Evolutionary conservation across 64 coral and sea anemone species (phyloP), one percentile per base, ranked within the genome.

Genomic region (Actinia tenebrosa): DNA sequence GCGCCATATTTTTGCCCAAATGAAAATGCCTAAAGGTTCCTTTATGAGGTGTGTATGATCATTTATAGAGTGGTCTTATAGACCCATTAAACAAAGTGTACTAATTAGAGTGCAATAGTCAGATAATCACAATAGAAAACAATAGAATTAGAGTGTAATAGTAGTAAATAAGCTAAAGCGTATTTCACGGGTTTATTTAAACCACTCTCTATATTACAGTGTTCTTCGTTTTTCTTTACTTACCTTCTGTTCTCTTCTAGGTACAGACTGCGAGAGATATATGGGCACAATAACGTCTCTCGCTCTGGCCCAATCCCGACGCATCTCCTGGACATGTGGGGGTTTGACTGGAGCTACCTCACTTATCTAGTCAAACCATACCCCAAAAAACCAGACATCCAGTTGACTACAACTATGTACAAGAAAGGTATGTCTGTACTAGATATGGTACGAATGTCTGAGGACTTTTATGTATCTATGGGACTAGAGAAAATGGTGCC

Each of bases 381-480:
- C 53, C 79, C 79, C 22, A 19, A 16, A 8, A 53, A 15, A 50
- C 3, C 44, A 3, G 79, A 50, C 7, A 50, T 81, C n/a, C 79
- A 81, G 44, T 10, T 81, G 43, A 81, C 79, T 18, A 14, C 45
- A 0, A 45, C 79, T 20, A 81, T 81, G 79, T 50, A 22, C 16
- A 81, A 81, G 50, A 81, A 81, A 23, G 50, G 50, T 9, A 81
- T 81, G 45, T 22, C 43, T 0, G 79, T 81, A 19, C 18, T 81
- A 3, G 79, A 75, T 45, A 81, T 81, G 79, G 79, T 53, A 81
- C 43, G 50, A 53, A 81, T 53, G 50, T 45, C 79, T 53, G 79
- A 81, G 22, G 27, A 81, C 18, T 81, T 81, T 23, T 81, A 81
- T 50, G 79, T 81, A 10, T 81, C 79, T 3, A 81, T 81, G 79